Percentiles rank a stretch among this genome's conserved stretches.
Conservation (phyloP, 2,113 vertebrate species). For the Zosterops japonicus region DNA sequence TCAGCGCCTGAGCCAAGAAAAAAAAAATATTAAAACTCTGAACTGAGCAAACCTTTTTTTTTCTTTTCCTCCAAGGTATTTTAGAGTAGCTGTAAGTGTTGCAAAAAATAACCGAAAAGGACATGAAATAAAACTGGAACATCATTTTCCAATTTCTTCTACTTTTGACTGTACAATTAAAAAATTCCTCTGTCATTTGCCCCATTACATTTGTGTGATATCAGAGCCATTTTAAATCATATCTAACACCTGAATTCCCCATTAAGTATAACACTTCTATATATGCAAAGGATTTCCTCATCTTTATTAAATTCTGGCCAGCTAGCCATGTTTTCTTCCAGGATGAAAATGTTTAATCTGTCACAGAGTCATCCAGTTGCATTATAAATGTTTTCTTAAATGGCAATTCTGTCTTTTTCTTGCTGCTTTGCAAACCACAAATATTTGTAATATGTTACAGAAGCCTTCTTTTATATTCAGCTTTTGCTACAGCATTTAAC, state of each 20-base stretch:
- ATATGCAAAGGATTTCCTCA: slow-evolving; percentile 42
- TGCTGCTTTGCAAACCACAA: slow-evolving; percentile 64
- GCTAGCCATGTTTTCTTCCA: slow-evolving; percentile 1
- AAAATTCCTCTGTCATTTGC: neutral
- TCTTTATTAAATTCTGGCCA: slow-evolving; percentile 42
- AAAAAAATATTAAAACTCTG: neutral
- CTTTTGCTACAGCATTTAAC: slow-evolving; percentile 1
- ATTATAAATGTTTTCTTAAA: slow-evolving; percentile 64
- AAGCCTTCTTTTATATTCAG: neutral
- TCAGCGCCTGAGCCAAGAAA: neutral
- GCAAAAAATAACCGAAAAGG: neutral
- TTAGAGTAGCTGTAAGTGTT: neutral
- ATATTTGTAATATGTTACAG: slow-evolving; percentile 49
- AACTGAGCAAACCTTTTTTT: neutral
- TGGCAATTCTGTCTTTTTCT: slow-evolving; percentile 34
- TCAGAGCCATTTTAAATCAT: slow-evolving; percentile 17
- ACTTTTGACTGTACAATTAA: neutral
- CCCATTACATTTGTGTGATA: neutral
- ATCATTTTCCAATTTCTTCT: neutral
- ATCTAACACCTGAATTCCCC: neutral
- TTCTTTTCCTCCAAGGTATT: neutral
- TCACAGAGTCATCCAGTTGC: slow-evolving; percentile 39
- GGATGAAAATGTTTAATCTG: slow-evolving; percentile 34
- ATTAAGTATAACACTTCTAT: neutral
- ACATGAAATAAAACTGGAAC: neutral